Evolutionary conservation across 1,140 invertebrate species (phyloP).

Genomic region (Penaeus chinensis): DNA sequence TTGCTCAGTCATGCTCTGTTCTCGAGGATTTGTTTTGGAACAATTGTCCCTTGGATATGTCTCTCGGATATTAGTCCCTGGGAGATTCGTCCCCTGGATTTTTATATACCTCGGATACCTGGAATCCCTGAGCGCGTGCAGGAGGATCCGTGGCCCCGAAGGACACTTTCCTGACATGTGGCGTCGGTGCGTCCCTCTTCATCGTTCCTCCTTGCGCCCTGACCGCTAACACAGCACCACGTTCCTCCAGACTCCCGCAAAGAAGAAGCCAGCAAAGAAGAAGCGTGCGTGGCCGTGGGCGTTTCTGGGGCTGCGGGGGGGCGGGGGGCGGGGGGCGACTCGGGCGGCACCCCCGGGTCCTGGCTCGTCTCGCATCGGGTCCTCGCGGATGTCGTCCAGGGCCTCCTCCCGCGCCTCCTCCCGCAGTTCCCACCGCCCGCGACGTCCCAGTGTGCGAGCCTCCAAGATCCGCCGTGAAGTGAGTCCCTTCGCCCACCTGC

Average conservation of each 20-base stretch:
- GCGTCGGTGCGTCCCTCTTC: too few species aligned
- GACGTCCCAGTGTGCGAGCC: constrained; percentile 31
- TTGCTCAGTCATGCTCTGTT: too few species aligned
- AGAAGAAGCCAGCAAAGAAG: constrained; percentile 41
- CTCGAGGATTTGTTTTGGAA: too few species aligned
- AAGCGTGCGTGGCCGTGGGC: constrained; percentile 40
- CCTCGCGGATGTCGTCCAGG: constrained; percentile 15
- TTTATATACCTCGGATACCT: too few species aligned
- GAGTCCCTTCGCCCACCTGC: constrained; percentile 15
- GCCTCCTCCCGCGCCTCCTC: constrained; percentile 39
- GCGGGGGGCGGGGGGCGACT: neutral
- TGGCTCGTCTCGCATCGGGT: neutral
- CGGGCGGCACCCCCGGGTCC: neutral
- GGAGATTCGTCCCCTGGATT: too few species aligned
- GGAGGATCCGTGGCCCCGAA: too few species aligned
- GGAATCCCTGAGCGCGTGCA: too few species aligned
- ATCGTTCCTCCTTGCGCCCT: neutral
- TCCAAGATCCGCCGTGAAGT: constrained; percentile 40
- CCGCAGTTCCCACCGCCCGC: constrained; percentile 34
- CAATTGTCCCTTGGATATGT: too few species aligned
- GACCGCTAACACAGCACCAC: constrained; percentile 22
- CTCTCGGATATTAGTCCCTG: too few species aligned
- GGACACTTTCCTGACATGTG: too few species aligned
- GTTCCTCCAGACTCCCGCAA: constrained; percentile 32
- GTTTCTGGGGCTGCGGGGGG: constrained; percentile 26